phyloP scores from a whole-genome alignment of 2,113 vertebrate species.

The Jaculus jaculus region DNA sequence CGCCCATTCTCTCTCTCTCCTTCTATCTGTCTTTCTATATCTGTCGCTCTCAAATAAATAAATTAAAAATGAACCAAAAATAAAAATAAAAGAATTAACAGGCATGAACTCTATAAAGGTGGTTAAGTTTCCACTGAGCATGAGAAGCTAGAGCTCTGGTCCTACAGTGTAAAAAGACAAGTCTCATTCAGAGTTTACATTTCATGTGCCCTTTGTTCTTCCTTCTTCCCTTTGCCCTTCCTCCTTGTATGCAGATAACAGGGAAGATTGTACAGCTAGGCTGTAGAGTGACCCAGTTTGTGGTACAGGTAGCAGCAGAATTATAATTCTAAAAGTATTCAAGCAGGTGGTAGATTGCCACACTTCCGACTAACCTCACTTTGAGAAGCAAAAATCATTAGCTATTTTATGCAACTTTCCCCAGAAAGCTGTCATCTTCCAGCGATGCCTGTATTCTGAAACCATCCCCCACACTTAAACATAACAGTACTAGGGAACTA shows the following conservation, averaged over 20 bases:
- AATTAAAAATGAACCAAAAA: too few relatives aligned
- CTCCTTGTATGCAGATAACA: neutral
- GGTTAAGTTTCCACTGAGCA: neutral
- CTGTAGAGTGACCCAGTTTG: neutral
- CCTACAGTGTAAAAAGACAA: neutral
- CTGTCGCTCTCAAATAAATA: too few relatives aligned
- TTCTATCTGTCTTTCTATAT: too few relatives aligned
- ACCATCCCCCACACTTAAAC: neutral
- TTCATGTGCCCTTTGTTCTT: neutral
- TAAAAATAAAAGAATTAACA: neutral
- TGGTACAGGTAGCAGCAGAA: neutral
- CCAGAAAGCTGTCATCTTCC: rapidly evolving
- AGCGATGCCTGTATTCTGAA: rapidly evolving
- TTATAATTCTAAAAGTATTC: neutral
- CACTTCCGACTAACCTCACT: neutral
- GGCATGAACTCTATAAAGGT: neutral
- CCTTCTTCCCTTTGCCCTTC: neutral
- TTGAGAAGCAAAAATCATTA: neutral
- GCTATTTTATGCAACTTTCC: neutral
- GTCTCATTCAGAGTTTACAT: neutral
- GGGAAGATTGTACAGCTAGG: neutral
- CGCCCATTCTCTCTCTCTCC: too few relatives aligned
- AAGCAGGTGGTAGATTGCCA: neutral
- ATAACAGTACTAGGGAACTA: neutral
- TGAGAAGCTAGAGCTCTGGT: neutral